Conservation (phyloP, 2,113 vertebrate species). For the Dascyllus trimaculatus region DNA sequence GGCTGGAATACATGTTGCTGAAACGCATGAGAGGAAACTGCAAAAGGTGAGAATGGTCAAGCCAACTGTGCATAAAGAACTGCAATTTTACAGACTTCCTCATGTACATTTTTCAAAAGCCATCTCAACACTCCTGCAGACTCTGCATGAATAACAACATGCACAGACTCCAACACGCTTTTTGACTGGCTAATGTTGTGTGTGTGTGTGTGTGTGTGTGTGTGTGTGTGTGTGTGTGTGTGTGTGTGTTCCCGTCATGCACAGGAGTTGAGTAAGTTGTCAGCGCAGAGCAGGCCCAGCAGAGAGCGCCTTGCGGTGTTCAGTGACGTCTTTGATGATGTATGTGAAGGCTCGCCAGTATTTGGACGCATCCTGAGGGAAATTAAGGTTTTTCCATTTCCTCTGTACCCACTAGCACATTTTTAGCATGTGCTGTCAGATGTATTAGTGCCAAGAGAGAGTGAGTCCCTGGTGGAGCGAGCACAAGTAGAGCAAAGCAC, state of each 20-base stretch:
- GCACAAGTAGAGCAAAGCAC: constrained; percentile 71
- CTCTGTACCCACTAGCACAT: constrained; percentile 75
- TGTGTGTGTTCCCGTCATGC: constrained; percentile 53
- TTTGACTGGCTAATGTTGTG: constrained; percentile 18
- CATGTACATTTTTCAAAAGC: neutral
- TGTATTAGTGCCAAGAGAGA: constrained; percentile 66
- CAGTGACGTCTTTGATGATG: constrained; percentile 85
- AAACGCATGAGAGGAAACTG: constrained; percentile 77
- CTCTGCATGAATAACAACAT: constrained; percentile 18
- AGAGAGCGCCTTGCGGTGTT: constrained; percentile 79
- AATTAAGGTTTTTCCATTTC: constrained; percentile 87
- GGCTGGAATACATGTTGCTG: constrained; percentile 51
- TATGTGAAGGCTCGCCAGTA: constrained; percentile 84
- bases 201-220: constrained; percentile 40
- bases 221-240: constrained; percentile 37
- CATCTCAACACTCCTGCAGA: constrained; percentile 5
- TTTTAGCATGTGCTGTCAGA: constrained; percentile 73
- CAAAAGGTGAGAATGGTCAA: constrained; percentile 68
- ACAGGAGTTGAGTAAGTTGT: constrained; percentile 82
- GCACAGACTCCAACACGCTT: constrained; percentile 13
- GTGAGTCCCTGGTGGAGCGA: constrained; percentile 65
- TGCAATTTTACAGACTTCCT: neutral
- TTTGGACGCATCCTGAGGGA: constrained; percentile 87
- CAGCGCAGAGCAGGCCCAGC: constrained; percentile 62
- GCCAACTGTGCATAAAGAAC: neutral